phyloP scores from a whole-genome alignment of 2,797 vertebrate species.

The Sebastes vulpes region DNA sequence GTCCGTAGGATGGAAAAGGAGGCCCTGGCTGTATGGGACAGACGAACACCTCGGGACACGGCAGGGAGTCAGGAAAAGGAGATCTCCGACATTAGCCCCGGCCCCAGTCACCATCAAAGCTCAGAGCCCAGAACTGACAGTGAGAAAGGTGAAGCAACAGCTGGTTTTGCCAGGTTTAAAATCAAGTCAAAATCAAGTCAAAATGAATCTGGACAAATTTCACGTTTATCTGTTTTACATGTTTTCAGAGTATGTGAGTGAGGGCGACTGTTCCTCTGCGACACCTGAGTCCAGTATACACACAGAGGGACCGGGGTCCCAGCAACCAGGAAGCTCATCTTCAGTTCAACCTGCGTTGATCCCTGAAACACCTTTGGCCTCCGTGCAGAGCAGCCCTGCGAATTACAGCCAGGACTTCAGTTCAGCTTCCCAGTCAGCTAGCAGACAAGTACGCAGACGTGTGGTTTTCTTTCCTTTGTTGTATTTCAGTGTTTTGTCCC shows the following conservation, averaged over 20 bases:
- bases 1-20: conserved; percentile 93
- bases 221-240: neutral
- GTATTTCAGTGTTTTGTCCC: neutral
- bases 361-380: conserved; percentile 72
- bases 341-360: conserved; percentile 68
- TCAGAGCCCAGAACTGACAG: conserved; percentile 58
- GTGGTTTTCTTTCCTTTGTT: neutral
- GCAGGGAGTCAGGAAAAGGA: conserved; percentile 79
- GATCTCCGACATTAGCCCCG: conserved; percentile 76
- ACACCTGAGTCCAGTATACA: conserved; percentile 86
- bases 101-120: conserved; percentile 49
- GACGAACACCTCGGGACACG: conserved; percentile 70
- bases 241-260: conserved; percentile 84
- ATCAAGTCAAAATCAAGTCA: neutral
- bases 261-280: conserved; percentile 78
- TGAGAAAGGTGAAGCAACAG: conserved; percentile 68
- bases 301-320: conserved; percentile 84
- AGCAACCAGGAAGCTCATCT: conserved; percentile 81
- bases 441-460: conserved; percentile 81
- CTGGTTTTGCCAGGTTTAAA: neutral
- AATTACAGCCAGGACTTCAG: conserved; percentile 88
- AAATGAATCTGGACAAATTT: neutral
- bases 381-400: conserved; percentile 70
- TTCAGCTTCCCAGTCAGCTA: conserved; percentile 75
- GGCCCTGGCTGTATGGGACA: conserved; percentile 93